Evolutionary conservation across 2,888 invertebrate species (phyloP).

Genomic region (Ophraella communa): DNA sequence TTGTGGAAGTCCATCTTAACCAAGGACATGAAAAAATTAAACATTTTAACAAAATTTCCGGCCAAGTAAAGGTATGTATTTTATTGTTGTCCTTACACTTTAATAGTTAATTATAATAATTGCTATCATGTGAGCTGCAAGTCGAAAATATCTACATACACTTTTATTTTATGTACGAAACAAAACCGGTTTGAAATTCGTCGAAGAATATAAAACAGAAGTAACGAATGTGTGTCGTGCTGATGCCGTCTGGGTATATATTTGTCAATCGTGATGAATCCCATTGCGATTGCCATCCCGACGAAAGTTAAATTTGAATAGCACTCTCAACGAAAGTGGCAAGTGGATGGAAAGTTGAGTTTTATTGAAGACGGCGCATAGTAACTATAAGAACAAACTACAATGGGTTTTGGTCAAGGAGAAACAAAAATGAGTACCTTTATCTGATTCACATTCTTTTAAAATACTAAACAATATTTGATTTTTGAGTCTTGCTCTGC

Average conservation of each 20-base stretch:
- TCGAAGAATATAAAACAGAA: neutral
- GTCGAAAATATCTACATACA: neutral
- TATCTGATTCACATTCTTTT: neutral
- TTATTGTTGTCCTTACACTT: no score
- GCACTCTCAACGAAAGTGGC: constrained; percentile 20
- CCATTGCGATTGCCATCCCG: constrained; percentile 23
- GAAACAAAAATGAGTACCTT: neutral
- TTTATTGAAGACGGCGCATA: constrained; percentile 8
- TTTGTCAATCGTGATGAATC: constrained; percentile 22
- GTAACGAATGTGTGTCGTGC: constrained; percentile 1
- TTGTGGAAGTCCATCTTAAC: no score
- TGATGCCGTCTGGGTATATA: constrained; percentile 1
- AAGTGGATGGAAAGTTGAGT: constrained; percentile 21
- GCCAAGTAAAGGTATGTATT: no score
- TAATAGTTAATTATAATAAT: no score
- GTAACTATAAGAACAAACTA: neutral
- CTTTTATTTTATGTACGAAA: neutral
- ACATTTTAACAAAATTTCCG: no score
- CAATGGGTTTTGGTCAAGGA: neutral
- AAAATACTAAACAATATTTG: neutral
- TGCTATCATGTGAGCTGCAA: neutral
- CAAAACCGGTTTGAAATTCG: neutral
- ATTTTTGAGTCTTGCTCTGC: no score
- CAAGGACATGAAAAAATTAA: no score
- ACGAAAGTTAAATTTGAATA: constrained; percentile 27